Percentiles rank a stretch among this genome's conserved stretches.
Evolutionary conservation across 2,888 invertebrate species (phyloP).

Genomic region (Phaonia tiefii): DNA sequence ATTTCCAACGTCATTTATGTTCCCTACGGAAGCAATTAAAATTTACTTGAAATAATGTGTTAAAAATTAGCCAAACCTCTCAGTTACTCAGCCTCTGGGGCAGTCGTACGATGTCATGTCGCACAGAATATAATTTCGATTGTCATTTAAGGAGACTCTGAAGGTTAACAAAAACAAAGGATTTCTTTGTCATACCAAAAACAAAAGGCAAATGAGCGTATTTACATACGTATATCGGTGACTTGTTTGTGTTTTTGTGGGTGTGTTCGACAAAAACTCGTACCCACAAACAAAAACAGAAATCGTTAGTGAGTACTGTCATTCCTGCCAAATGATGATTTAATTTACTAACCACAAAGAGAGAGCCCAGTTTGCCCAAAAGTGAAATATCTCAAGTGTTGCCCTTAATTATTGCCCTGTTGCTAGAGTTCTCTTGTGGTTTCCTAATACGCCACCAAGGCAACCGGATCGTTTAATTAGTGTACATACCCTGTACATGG

Average conservation of each 20-base stretch:
- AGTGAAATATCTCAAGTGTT: background rate
- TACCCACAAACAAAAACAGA: background rate
- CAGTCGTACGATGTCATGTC: too few relatives aligned
- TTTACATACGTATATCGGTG: too few relatives aligned
- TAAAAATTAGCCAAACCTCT: background rate
- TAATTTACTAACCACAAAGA: constrained; percentile 10
- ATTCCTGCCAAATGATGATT: constrained; percentile 14
- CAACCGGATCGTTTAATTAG: too few relatives aligned
- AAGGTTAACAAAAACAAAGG: constrained; percentile 22
- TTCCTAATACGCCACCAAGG: too few relatives aligned
- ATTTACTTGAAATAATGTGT: constrained; percentile 16
- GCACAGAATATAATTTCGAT: background rate
- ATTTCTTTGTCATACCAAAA: constrained; percentile 23
- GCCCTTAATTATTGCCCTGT: background rate
- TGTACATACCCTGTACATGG: too few relatives aligned
- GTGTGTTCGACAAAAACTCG: constrained; percentile 24
- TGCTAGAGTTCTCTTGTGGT: too few relatives aligned
- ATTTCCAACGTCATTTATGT: too few relatives aligned
- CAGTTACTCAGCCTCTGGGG: background rate
- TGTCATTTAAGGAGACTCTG: constrained; percentile 32
- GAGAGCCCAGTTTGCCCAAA: constrained; percentile 13
- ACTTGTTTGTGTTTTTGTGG: too few relatives aligned
- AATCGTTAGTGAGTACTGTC: background rate
- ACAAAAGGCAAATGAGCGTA: constrained; percentile 17
- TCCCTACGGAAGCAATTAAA: constrained; percentile 25